A percentile compares a stretch with the other conserved stretches of the same genome.
Evolutionary conservation across 1,140 invertebrate genomes (phyloP).

Genomic region (Lordiphosa stackelbergi): DNA sequence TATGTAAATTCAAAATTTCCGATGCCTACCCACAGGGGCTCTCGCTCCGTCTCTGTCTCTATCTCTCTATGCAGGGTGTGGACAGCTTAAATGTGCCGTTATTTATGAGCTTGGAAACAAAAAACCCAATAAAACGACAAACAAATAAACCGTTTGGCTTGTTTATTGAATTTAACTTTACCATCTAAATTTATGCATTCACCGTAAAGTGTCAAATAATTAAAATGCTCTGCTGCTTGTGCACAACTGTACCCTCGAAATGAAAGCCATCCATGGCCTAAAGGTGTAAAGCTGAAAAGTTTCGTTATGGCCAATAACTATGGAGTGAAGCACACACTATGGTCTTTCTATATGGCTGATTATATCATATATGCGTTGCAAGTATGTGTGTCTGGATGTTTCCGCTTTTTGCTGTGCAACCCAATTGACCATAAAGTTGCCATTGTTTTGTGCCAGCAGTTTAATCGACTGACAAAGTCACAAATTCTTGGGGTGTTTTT

Average conservation of each 20-base stretch:
- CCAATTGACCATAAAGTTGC: constrained; percentile 2
- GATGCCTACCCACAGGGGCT: no score
- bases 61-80: background rate
- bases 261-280: constrained; percentile 1
- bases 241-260: constrained; percentile 25
- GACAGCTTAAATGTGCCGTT: constrained; percentile 15
- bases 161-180: constrained; percentile 12
- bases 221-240: constrained; percentile 1
- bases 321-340: constrained; percentile 27
- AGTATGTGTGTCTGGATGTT: background rate
- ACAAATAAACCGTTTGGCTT: constrained; percentile 13
- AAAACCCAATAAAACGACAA: constrained; percentile 2
- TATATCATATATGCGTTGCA: background rate
- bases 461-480: constrained; percentile 13
- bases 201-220: constrained; percentile 17
- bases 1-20: background rate
- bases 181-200: constrained; percentile 23
- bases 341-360: background rate
- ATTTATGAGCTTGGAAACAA: constrained; percentile 1
- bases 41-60: background rate
- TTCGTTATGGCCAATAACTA: constrained; percentile 62
- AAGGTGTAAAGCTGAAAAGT: constrained; percentile 28
- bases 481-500: constrained; percentile 9
- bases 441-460: constrained; percentile 9
- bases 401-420: background rate